Evolutionary conservation across 1,140 invertebrate species (phyloP).

Genomic region (Liolophura sinensis): DNA sequence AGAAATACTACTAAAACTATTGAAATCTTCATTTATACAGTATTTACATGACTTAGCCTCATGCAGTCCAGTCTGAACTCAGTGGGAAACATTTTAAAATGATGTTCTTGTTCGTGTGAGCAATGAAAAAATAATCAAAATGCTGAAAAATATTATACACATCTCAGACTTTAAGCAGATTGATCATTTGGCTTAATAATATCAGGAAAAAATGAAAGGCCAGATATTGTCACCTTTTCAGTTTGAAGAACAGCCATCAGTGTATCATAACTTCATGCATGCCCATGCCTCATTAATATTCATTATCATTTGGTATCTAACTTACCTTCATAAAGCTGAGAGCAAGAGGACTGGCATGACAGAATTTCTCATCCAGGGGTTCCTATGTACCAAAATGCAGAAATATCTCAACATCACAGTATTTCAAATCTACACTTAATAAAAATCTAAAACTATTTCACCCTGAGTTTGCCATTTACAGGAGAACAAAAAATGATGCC

Average conservation of each 20-base stretch:
- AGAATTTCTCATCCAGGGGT: constrained; percentile 82
- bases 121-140: no score
- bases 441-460: no score
- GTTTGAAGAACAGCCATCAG: neutral
- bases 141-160: no score
- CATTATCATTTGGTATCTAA: neutral
- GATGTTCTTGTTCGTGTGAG: no score
- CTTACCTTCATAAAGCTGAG: constrained; percentile 85
- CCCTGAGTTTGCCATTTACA: no score
- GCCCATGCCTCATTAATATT: neutral
- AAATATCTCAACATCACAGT: constrained; percentile 1
- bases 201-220: neutral
- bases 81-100: no score
- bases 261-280: neutral
- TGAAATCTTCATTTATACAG: neutral
- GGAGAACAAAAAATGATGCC: no score
- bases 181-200: no score
- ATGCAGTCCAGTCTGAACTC: no score
- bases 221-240: neutral
- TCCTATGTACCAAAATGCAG: constrained; percentile 53
- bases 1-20: neutral
- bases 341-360: constrained; percentile 69
- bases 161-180: no score
- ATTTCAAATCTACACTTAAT: no score
- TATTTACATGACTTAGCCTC: neutral